A percentile compares a stretch with the other conserved stretches of the same genome.
These are phyloP conservation scores for Monomorium pharaonis DNA, from an alignment of 1,140 invertebrate species.

Conservation along the genomic window DNA sequence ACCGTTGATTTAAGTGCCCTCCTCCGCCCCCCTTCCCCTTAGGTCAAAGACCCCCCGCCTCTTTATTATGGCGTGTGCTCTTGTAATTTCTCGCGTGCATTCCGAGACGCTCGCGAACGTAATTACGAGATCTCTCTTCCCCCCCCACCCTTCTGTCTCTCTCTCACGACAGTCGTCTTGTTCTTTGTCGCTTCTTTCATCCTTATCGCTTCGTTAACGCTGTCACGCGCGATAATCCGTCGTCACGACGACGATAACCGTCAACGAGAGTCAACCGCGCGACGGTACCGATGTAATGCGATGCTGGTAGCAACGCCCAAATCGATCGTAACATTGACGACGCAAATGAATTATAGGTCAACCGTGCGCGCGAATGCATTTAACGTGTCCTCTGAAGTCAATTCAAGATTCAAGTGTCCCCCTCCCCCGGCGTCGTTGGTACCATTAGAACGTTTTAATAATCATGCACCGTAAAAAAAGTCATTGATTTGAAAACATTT, in stretches of 20 bases:
- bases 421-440: neutral
- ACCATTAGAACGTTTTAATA: neutral
- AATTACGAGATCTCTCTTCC: conserved; percentile 23
- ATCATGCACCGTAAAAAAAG: no score
- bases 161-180: neutral
- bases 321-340: neutral
- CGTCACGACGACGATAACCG: neutral
- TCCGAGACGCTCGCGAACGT: neutral
- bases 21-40: neutral
- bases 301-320: neutral
- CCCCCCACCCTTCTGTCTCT: no score
- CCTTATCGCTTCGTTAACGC: neutral
- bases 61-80: neutral
- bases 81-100: conserved; percentile 8
- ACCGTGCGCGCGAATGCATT: neutral
- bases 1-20: conserved; percentile 66
- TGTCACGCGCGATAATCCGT: neutral
- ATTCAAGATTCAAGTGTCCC: neutral
- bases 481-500: no score
- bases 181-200: conserved; percentile 3
- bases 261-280: neutral
- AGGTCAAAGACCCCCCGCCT: conserved; percentile 70
- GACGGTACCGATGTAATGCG: no score
- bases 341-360: neutral
- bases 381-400: neutral